Evolutionary conservation across 1,140 invertebrate genomes (phyloP), one percentile per base, ranked within the genome.

Genomic region (Drosophila kepulauana): DNA sequence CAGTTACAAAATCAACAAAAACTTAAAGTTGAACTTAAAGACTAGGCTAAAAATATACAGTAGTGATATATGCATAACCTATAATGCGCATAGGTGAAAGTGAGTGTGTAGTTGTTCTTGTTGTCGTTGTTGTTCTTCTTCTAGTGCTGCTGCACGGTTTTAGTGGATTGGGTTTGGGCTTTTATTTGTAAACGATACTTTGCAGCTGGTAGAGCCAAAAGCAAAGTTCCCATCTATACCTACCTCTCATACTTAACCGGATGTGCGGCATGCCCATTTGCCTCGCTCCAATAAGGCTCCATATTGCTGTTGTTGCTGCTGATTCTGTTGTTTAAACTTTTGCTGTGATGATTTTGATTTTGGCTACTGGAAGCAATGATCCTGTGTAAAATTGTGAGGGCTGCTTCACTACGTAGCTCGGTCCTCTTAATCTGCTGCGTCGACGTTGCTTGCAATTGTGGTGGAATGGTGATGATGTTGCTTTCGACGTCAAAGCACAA

Each of bases 241-340:
- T 88, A 92, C 92, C 91, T 92, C 79, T 92, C 92, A 91, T 92
- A 92, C 82, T 92, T 92, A 69, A 92, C 92, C 77, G 92, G 82
- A 88, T 92, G 92, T 73, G 92, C 78, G 76, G 92, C 84, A 74
- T 92, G 92, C 74, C 92, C 92, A 66, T 92, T 92, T 13, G 91
- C 59, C 71, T 92, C 92, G 78, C 67, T 91, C 92, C 92, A 92
- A 69, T 91, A 92, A 62, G 89, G 90, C 71, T 92, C 92, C 92
- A 92, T 92, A 35, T 28, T 82, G 71, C 49, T 61, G 33, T 41
- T 69, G 41, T 20, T 52, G 49, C 52, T 73, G 52, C 41, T 62
- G 54, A 25, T 63, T 54, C 48, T 35, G 49, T 13, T 43, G n/a
- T 13, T 43, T 13, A 43, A 4, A 13, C 61, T 59, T 43, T 73